These are phyloP conservation scores for Linnaemya tessellans DNA, from an alignment of 2,888 invertebrate species.

Conservation along the genomic window DNA sequence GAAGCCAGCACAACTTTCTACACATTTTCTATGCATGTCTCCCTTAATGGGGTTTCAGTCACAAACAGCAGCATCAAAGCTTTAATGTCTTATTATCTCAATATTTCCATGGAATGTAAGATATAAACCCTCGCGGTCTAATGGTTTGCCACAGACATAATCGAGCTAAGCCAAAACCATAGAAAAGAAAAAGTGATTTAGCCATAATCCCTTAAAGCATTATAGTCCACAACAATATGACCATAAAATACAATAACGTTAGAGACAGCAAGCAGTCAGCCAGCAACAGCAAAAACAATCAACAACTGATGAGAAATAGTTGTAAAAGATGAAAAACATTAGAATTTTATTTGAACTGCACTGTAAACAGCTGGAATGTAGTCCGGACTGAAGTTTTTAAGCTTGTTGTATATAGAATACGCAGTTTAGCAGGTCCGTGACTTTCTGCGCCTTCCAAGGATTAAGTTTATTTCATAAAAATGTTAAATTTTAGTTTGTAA, in stretches of 20 bases:
- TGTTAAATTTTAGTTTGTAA: no score
- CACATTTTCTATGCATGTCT: background rate
- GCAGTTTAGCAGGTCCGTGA: no score
- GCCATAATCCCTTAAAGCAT: constrained; percentile 38
- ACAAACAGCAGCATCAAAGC: background rate
- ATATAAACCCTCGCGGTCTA: constrained; percentile 48
- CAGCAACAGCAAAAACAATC: background rate
- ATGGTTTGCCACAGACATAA: constrained; percentile 32
- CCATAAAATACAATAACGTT: constrained; percentile 18
- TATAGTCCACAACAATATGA: constrained; percentile 21
- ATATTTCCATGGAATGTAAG: constrained; percentile 11
- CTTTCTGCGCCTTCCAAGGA: no score
- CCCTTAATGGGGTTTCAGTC: constrained; percentile 2
- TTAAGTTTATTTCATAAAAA: no score
- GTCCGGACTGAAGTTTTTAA: background rate
- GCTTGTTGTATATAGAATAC: no score
- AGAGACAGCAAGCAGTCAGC: background rate
- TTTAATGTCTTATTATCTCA: constrained; percentile 31
- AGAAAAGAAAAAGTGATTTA: constrained; percentile 36
- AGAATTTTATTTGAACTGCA: background rate
- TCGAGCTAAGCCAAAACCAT: constrained; percentile 26
- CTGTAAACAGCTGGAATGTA: background rate
- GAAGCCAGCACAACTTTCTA: background rate
- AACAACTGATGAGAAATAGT: constrained; percentile 7
- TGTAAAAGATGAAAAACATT: constrained; percentile 23